Percentiles rank a stretch among this genome's conserved stretches.
phyloP scores from a whole-genome alignment of 1,140 invertebrate genomes.

The Onthophagus taurus region DNA sequence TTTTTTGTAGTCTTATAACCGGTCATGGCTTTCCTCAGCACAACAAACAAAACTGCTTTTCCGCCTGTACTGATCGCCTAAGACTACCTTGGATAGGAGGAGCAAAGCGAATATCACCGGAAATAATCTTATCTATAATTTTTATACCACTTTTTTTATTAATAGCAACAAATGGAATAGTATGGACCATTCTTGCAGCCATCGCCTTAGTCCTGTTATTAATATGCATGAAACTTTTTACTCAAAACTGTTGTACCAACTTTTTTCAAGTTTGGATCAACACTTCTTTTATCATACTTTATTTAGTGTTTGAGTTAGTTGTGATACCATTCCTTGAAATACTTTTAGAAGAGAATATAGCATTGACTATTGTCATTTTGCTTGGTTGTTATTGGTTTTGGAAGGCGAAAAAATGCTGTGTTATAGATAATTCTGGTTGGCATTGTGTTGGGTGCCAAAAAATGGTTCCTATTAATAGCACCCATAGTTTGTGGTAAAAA shows the following conservation, averaged over 20 bases:
- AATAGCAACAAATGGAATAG: constrained; percentile 47
- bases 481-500: constrained; percentile 44
- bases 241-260: constrained; percentile 42
- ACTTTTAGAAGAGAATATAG: constrained; percentile 53
- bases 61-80: constrained; percentile 44
- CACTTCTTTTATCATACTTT: constrained; percentile 50
- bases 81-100: constrained; percentile 48
- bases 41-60: constrained; percentile 19
- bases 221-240: constrained; percentile 47
- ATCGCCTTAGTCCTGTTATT: constrained; percentile 52
- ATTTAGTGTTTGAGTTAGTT: constrained; percentile 54
- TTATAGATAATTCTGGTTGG: constrained; percentile 1
- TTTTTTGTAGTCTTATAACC: constrained; percentile 28
- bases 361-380: constrained; percentile 47
- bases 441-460: constrained; percentile 37
- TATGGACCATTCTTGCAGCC: constrained; percentile 51
- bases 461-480: constrained; percentile 38
- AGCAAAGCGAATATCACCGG: constrained; percentile 44
- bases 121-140: constrained; percentile 52
- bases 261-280: constrained; percentile 61
- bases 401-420: constrained; percentile 12
- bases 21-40: constrained; percentile 21
- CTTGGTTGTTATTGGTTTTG: constrained; percentile 27
- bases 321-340: constrained; percentile 57
- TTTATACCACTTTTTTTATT: constrained; percentile 49